phyloP scores from a whole-genome alignment of 2,888 invertebrate genomes.

The Meiosimyza decipiens region DNA sequence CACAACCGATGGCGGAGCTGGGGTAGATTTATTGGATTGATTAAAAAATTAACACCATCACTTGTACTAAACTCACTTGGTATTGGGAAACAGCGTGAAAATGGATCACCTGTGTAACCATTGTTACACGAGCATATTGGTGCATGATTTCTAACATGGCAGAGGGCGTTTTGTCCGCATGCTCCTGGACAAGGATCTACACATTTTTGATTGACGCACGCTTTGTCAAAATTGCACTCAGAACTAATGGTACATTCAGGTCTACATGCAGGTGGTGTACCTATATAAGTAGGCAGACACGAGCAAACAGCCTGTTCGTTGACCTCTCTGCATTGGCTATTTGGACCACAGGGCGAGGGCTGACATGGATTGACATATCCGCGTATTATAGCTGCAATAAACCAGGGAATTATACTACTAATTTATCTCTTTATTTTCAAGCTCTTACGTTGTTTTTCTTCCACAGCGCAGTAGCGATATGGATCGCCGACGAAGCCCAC shows the following conservation, averaged over 20 bases:
- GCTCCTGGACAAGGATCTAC: constrained; percentile 77
- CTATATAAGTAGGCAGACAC: constrained; percentile 74
- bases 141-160: constrained; percentile 77
- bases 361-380: constrained; percentile 63
- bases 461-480: constrained; percentile 72
- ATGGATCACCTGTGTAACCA: constrained; percentile 79
- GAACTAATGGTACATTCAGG: constrained; percentile 76
- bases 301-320: constrained; percentile 77
- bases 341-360: constrained; percentile 81
- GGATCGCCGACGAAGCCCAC: constrained; percentile 81
- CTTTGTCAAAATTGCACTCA: constrained; percentile 74
- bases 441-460: constrained; percentile 68
- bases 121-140: constrained; percentile 76
- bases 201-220: constrained; percentile 77
- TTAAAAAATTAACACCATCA: background rate
- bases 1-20: constrained; percentile 54
- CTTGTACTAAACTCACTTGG: constrained; percentile 60
- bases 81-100: constrained; percentile 69
- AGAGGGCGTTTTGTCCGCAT: constrained; percentile 76
- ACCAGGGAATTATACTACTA: background rate
- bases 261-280: constrained; percentile 79
- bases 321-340: constrained; percentile 78
- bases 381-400: constrained; percentile 47
- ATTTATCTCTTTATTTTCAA: background rate
- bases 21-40: background rate